A percentile compares a stretch with the other conserved stretches of the same genome.
Conservation (phyloP, 2,113 vertebrate species). For the Marcusenius ussheri region DNA sequence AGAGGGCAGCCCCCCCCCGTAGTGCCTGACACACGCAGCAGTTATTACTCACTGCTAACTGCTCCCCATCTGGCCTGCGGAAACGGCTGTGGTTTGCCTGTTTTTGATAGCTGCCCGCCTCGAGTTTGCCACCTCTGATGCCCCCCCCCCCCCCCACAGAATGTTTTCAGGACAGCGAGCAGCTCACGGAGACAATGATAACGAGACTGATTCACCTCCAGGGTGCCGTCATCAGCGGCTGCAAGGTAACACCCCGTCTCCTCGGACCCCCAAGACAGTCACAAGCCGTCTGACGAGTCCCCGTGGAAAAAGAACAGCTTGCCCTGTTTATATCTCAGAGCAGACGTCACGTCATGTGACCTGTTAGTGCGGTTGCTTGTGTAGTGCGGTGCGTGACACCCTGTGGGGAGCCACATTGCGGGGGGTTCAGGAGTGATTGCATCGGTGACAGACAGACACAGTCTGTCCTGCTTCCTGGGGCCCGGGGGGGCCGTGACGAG, state of each 20-base stretch:
- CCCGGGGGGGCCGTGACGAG: background rate
- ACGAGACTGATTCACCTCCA: slow-evolving; percentile 78
- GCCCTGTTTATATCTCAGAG: background rate
- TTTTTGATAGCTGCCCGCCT: background rate
- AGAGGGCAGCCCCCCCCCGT: background rate
- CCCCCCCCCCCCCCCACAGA: slow-evolving; percentile 49
- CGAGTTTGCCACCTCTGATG: background rate
- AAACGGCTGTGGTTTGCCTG: background rate
- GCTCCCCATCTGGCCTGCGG: background rate
- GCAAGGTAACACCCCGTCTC: slow-evolving; percentile 64
- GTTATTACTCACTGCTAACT: background rate
- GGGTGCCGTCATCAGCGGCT: slow-evolving; percentile 75
- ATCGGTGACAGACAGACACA: background rate
- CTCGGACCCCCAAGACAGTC: background rate
- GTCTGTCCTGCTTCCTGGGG: background rate
- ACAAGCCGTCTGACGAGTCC: background rate
- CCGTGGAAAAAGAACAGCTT: background rate
- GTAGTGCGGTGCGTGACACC: background rate
- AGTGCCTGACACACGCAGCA: background rate
- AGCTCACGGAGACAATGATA: slow-evolving; percentile 64
- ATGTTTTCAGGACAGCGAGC: slow-evolving; percentile 60
- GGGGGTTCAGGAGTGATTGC: background rate
- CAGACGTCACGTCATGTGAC: background rate
- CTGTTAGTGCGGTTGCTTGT: background rate
- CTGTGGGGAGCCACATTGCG: background rate